Conservation (phyloP, 2,797 vertebrate genomes). For the Epinephelus awoara region DNA sequence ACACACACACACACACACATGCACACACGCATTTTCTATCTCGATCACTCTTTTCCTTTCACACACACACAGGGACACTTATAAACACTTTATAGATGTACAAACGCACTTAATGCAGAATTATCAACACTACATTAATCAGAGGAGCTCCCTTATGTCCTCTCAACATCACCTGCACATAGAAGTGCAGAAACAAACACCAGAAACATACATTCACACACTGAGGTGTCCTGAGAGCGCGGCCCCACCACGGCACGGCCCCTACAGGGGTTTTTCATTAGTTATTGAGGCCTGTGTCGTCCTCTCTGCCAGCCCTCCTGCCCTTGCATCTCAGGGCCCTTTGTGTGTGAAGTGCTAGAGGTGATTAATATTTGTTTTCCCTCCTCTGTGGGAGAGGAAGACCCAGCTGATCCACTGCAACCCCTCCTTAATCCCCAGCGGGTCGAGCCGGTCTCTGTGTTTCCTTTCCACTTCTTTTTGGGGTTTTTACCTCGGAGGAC, state of each 20-base stretch:
- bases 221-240: conserved; percentile 36
- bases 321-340: conserved; percentile 64
- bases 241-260: conserved; percentile 23
- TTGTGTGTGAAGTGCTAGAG: conserved; percentile 81
- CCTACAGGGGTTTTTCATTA: conserved; percentile 73
- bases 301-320: conserved; percentile 59
- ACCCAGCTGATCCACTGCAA: conserved; percentile 83
- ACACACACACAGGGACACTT: neutral
- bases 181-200: conserved; percentile 1
- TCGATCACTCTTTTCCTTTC: neutral
- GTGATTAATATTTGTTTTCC: conserved; percentile 90
- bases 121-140: conserved; percentile 1
- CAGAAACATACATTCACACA: conserved; percentile 41
- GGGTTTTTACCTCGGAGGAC: conserved; percentile 38
- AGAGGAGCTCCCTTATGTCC: neutral
- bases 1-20: too few species aligned
- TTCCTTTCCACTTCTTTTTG: conserved; percentile 61
- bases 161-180: conserved; percentile 32
- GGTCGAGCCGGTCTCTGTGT: conserved; percentile 62
- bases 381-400: conserved; percentile 85
- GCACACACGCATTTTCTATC: conserved; percentile 7
- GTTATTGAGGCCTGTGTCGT: conserved; percentile 56
- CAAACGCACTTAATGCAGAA: conserved; percentile 5
- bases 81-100: neutral
- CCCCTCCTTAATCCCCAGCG: conserved; percentile 77